A percentile compares a stretch with the other conserved stretches of the same genome.
These are phyloP conservation scores for Sebastes hopkinsi DNA, from an alignment of 2,797 vertebrate genomes.

Conservation along the genomic window DNA sequence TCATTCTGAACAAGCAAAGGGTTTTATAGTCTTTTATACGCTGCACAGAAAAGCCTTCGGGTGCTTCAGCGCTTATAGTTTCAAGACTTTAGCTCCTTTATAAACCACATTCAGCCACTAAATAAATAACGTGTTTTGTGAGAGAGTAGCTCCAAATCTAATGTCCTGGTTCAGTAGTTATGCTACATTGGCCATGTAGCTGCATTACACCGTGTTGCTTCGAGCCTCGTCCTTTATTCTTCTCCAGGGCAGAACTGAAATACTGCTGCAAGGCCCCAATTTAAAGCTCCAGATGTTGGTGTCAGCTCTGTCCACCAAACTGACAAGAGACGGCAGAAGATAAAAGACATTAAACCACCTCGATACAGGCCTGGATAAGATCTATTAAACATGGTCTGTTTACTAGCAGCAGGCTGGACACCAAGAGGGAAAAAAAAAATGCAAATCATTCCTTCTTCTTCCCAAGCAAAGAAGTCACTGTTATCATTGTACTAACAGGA, in stretches of 20 bases:
- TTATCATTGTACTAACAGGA: conserved; percentile 34
- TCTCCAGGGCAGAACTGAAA: conserved; percentile 15
- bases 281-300: conserved; percentile 34
- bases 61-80: conserved; percentile 17
- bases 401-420: conserved; percentile 15
- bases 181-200: conserved; percentile 44
- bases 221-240: background rate
- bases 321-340: conserved; percentile 14
- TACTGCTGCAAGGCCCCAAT: conserved; percentile 26
- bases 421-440: conserved; percentile 4
- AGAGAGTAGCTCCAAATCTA: conserved; percentile 43
- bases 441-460: conserved; percentile 10
- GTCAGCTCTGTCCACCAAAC: conserved; percentile 40
- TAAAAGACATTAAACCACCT: conserved; percentile 49
- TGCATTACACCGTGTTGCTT: conserved; percentile 32
- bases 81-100: conserved; percentile 27
- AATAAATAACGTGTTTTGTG: conserved; percentile 44
- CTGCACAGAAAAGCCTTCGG: conserved; percentile 18
- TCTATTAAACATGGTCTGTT: conserved; percentile 19
- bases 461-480: background rate
- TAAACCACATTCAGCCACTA: conserved; percentile 33
- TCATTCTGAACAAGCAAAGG: conserved; percentile 22
- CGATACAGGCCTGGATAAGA: conserved; percentile 24
- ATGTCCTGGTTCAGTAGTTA: conserved; percentile 59
- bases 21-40: conserved; percentile 16